Evolutionary conservation across 2,113 vertebrate species (phyloP).

Genomic region (Coryphaenoides rupestris): DNA sequence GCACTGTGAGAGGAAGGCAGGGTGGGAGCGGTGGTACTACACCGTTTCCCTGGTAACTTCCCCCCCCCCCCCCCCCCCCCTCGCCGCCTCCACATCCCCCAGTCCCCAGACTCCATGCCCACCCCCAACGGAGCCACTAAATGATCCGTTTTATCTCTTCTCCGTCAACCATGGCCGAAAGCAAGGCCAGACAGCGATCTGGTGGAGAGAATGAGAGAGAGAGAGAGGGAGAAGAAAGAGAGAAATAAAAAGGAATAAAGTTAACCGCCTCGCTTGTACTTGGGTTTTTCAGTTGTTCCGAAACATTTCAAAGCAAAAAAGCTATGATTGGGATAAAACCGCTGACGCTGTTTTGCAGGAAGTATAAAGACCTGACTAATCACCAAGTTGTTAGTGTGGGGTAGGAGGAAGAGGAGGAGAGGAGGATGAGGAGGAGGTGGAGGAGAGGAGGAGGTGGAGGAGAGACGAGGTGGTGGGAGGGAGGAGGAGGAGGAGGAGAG

Average conservation of each 20-base stretch:
- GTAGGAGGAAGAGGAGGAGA: conserved; percentile 74
- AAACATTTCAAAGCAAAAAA: conserved; percentile 69
- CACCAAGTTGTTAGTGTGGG: conserved; percentile 62
- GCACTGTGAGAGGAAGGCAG: background rate
- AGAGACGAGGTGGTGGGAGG: too few relatives aligned
- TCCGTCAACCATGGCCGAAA: conserved; percentile 69
- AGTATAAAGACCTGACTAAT: conserved; percentile 73
- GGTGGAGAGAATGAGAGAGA: conserved; percentile 15
- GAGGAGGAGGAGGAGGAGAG: too few relatives aligned
- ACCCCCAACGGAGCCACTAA: conserved; percentile 61
- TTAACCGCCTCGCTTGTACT: conserved; percentile 36
- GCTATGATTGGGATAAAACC: conserved; percentile 83
- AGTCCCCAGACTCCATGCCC: conserved; percentile 27
- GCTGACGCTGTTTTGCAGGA: conserved; percentile 78
- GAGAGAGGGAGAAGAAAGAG: conserved; percentile 33
- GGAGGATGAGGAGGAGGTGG: too few relatives aligned
- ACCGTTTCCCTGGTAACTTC: conserved; percentile 3
- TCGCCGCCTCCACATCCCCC: conserved; percentile 10
- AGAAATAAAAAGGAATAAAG: conserved; percentile 42
- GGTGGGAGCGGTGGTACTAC: background rate
- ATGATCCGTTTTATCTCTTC: conserved; percentile 71
- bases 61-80: conserved; percentile 17
- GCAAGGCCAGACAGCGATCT: conserved; percentile 61
- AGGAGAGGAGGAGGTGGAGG: too few relatives aligned
- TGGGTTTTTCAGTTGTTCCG: conserved; percentile 67